These are phyloP conservation scores for Tragelaphus eurycerus DNA, from an alignment of 2,797 vertebrate genomes.

Conservation along the genomic window DNA sequence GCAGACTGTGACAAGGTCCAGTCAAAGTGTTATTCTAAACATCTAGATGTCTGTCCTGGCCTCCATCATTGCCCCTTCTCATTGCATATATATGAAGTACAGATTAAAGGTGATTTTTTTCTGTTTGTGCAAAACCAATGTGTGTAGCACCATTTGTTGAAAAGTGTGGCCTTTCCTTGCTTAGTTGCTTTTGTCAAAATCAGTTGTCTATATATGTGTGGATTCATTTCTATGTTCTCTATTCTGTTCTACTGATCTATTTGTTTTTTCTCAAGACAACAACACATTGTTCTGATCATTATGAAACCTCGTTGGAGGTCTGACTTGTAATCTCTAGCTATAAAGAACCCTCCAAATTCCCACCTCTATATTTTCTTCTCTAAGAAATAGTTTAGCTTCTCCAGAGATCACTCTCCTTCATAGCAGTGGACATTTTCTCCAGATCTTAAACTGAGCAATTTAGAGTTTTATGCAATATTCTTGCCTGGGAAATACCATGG, in stretches of 20 bases:
- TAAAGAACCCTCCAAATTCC: neutral
- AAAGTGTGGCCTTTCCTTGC: neutral
- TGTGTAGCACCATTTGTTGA: neutral
- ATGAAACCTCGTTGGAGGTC: neutral
- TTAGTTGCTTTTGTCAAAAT: neutral
- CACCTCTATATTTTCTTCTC: neutral
- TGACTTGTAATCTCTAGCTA: neutral
- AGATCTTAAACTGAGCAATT: neutral
- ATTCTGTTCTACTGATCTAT: neutral
- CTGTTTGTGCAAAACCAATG: neutral
- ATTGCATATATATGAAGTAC: neutral
- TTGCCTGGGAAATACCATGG: neutral
- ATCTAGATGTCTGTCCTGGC: neutral
- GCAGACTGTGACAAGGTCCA: neutral
- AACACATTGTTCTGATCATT: neutral
- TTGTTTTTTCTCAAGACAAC: neutral
- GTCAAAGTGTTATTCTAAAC: neutral
- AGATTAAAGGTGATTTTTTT: neutral
- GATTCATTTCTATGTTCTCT: neutral
- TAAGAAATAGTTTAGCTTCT: neutral
- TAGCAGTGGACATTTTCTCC: neutral
- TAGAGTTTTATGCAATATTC: neutral
- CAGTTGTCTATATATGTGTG: neutral
- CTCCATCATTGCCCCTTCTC: neutral
- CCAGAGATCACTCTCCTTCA: neutral